A percentile compares a stretch with the other conserved stretches of the same genome.
Conservation (phyloP, 1,140 invertebrate genomes). For the Heliothis subflexa region DNA sequence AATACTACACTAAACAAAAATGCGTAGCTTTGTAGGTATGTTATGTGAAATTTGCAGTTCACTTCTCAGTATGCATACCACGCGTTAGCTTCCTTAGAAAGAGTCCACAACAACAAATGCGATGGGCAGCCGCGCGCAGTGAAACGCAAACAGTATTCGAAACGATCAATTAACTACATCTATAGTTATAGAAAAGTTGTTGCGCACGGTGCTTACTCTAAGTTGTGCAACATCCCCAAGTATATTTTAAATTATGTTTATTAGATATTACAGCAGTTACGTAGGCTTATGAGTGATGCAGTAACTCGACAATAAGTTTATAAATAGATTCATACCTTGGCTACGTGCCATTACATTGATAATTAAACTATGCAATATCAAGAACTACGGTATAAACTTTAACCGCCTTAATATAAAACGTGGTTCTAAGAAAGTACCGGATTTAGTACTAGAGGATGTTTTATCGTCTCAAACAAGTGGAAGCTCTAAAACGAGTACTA, state of each 20-base stretch:
- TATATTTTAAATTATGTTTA: constrained; percentile 42
- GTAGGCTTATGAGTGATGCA: constrained; percentile 6
- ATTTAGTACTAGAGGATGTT: too few relatives aligned
- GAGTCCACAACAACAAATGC: constrained; percentile 53
- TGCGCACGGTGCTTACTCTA: constrained; percentile 10
- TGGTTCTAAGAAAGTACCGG: too few relatives aligned
- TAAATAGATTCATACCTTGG: not conserved
- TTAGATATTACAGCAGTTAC: constrained; percentile 24
- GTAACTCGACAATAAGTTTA: not conserved
- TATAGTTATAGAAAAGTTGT: constrained; percentile 44
- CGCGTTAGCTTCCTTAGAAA: constrained; percentile 51
- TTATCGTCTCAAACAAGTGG: too few relatives aligned
- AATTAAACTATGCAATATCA: too few relatives aligned
- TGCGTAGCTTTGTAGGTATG: constrained; percentile 6
- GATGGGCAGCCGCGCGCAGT: constrained; percentile 48
- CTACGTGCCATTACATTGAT: too few relatives aligned
- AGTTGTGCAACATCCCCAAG: constrained; percentile 58
- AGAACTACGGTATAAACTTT: too few relatives aligned
- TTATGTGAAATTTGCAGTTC: constrained; percentile 59
- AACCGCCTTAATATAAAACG: too few relatives aligned
- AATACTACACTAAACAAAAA: not conserved
- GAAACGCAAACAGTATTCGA: constrained; percentile 58
- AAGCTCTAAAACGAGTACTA: too few relatives aligned
- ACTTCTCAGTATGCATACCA: constrained; percentile 58
- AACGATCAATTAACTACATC: constrained; percentile 55